Evolutionary conservation across 2,888 invertebrate genomes (phyloP).

Genomic region (Clunio marinus): DNA sequence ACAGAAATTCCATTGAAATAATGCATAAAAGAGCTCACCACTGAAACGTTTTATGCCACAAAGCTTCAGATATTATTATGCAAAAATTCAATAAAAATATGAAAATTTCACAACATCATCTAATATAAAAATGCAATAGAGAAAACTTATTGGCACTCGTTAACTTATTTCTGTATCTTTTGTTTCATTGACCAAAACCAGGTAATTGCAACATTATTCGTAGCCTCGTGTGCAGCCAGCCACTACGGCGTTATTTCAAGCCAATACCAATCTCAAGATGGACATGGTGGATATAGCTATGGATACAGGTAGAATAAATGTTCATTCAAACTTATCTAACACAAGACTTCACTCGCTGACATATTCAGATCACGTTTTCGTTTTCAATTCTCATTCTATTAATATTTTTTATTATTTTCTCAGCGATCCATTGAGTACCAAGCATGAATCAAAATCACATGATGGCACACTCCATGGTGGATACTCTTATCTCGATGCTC

Average conservation of each 20-base stretch:
- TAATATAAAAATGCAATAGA: background rate
- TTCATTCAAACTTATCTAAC: no score
- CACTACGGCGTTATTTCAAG: slow-evolving; percentile 49
- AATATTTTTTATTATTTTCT: background rate
- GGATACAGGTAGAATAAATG: slow-evolving; percentile 55
- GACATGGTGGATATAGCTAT: slow-evolving; percentile 59
- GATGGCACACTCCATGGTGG: slow-evolving; percentile 62
- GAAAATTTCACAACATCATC: background rate
- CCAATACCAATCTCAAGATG: slow-evolving; percentile 60
- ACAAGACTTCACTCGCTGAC: no score
- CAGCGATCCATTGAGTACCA: slow-evolving; percentile 60
- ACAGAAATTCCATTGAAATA: no score
- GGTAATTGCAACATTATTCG: slow-evolving; percentile 47
- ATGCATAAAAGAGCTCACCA: background rate
- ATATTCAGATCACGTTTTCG: no score
- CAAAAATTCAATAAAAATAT: no score
- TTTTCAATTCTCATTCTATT: background rate
- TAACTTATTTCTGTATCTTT: background rate
- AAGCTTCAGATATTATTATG: background rate
- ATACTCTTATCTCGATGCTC: slow-evolving; percentile 66
- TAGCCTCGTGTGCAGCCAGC: slow-evolving; percentile 47
- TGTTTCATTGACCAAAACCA: slow-evolving; percentile 4
- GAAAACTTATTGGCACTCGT: slow-evolving; percentile 8
- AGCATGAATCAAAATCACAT: slow-evolving; percentile 58
- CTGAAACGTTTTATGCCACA: background rate